These are phyloP conservation scores for Cephalotes varians DNA, from an alignment of 2,888 invertebrate genomes.

Conservation along the genomic window DNA sequence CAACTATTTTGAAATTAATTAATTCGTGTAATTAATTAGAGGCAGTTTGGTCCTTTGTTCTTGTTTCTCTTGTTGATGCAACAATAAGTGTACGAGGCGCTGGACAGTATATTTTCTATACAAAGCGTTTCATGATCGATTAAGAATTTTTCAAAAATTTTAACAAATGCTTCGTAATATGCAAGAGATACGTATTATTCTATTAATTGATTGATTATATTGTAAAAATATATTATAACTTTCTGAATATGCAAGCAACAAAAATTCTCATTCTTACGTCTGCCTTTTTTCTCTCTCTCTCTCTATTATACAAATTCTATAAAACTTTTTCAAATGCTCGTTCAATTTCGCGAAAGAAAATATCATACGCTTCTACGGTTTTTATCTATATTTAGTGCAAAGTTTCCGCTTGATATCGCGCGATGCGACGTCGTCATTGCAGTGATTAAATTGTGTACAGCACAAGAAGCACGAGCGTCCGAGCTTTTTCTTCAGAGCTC, in stretches of 20 bases:
- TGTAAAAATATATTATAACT: background rate
- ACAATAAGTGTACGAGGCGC: background rate
- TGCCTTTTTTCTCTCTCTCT: background rate
- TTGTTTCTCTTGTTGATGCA: background rate
- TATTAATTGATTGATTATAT: background rate
- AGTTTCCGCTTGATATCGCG: background rate
- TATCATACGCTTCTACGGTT: background rate
- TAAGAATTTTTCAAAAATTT: background rate
- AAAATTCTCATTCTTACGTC: background rate
- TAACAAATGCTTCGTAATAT: background rate
- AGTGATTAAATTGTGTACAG: conserved; percentile 31
- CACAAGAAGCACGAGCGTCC: background rate
- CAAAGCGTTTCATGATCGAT: background rate
- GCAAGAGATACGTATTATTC: background rate
- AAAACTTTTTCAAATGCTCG: background rate
- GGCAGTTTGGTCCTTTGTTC: background rate
- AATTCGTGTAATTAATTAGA: conserved; percentile 20
- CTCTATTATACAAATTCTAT: background rate
- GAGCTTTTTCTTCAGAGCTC: conserved; percentile 1
- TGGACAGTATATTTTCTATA: background rate
- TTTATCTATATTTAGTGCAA: background rate
- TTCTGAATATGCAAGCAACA: background rate
- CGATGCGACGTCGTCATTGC: conserved; percentile 21
- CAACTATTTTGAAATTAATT: conserved; percentile 24
- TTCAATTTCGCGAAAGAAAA: background rate